Base-by-base conservation (phyloP, 2,888 invertebrate species). In the Philereme transversata region DNA sequence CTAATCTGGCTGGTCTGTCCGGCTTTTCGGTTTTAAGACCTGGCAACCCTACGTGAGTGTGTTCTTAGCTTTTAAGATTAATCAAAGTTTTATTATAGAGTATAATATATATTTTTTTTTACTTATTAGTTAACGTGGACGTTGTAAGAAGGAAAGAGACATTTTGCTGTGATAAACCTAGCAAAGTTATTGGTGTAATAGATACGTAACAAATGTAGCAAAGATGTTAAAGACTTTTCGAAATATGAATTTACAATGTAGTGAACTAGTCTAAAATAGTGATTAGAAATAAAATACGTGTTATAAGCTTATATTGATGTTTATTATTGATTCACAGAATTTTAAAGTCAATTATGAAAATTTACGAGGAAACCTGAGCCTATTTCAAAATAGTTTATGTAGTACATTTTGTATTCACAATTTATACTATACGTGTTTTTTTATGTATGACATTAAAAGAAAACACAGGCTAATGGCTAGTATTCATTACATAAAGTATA, bases 291-390 rank as follows among this genome's bases (percentile, higher is more conserved):
- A 57, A 59, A 9, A 57, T 51, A 46, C 59, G 52, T 57, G 57
- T 61, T 66, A 22, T 22, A 62, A 58, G 51, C 51, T 68, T 62
- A n/a, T n/a, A n/a, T 52, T 48, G 36, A 57, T 52, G 46, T 63
- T 66, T 67, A 69, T 70, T 64, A 55, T 54, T 60, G 46, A 59
- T 65, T 59, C 44, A 57, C 51, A 51, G 46, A 58, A 59, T 34
- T 43, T 51, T 38, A 33, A 47, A 54, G 44, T 57, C 52, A 52
- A 51, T 47, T 59, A 54, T 46, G 9, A 53, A 52, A 7, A 40
- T 6, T 40, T 8, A 22, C 22, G 22, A 3, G 22, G 62, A 65
- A 61, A 49, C 50, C 59, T 60, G 44, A 50, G 48, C 60, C 53
- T 55, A 55, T 64, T 65, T 51, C 41, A 57, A 57, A 59, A 63